Base-by-base conservation (phyloP, 2,797 vertebrate genomes). In the Prunella strophiata region DNA sequence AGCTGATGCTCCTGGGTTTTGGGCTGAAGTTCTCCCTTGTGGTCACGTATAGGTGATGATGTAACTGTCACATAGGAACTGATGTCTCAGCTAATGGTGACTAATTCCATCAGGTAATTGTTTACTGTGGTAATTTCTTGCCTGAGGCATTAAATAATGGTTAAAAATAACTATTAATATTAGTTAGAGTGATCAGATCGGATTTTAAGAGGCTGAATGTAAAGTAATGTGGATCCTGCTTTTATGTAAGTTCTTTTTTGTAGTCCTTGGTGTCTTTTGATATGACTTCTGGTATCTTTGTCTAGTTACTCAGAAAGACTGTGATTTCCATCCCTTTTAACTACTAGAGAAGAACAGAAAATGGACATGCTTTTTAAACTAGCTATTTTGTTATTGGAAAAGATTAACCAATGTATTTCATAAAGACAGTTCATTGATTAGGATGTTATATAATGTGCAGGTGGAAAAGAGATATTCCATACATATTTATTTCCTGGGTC, bases 181-280 rank as follows among this genome's bases (percentile, higher is more conserved):
- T 47, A 38, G 17, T 54, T 45, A 42, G 25, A 54, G 18, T 38
- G 27, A 63, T 90, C 29, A 73, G 30, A 73, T 76, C 7, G 42
- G 25, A 71, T 86, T 91, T 81, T 36, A 67, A 47, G 62, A 15
- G 17, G 15, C 21, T 77, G n/a, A 45, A 63, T 27, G 2, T 38
- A 70, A 73, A 30, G 20, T 52, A 26, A 40, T 0, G 0, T 51
- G 25, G 11, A 20, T 40, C 1, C 10, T 79, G 7, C 47, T 88
- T 83, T 61, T 45, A 45, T 0, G 0, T 47, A 30, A 71, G 7
- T 34, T 54, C 18, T 62, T 68, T 83, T 57, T 52, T 25, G 5
- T 43, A n/a, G 20, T n/a, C 8, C 59, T 59, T 61, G 27, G 6
- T 80, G 34, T 57, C 21, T 58, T 81, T 62, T 74, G 16, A 9